A percentile compares a stretch with the other conserved stretches of the same genome.
These are phyloP conservation scores for Oeneis ivallda DNA, from an alignment of 2,888 invertebrate species.

Conservation along the genomic window DNA sequence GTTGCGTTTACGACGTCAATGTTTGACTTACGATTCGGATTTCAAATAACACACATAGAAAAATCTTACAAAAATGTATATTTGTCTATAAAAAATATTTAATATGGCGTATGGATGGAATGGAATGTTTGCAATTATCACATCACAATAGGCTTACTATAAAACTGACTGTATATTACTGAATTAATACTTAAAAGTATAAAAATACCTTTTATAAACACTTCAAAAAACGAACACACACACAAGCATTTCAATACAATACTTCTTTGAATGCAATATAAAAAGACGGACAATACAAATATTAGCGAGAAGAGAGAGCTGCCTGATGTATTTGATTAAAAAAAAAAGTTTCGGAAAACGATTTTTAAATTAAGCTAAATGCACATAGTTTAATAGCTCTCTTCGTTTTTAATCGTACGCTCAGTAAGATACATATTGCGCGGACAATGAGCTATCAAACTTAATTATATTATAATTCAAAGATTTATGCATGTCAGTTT, in stretches of 20 bases:
- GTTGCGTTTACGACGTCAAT: too few relatives aligned
- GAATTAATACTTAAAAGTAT: constrained; percentile 2
- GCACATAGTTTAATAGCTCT: too few relatives aligned
- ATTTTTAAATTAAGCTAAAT: too few relatives aligned
- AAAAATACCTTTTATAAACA: constrained; percentile 11
- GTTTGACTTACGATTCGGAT: not conserved
- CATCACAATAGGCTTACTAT: constrained; percentile 40
- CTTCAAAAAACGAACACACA: constrained; percentile 24
- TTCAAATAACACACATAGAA: constrained; percentile 33
- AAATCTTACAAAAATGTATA: constrained; percentile 42
- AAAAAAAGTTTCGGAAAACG: too few relatives aligned
- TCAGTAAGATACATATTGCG: too few relatives aligned
- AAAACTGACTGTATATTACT: constrained; percentile 29
- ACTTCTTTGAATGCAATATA: not conserved
- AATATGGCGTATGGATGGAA: constrained; percentile 73
- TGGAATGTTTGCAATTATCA: constrained; percentile 46
- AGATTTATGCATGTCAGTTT: too few relatives aligned
- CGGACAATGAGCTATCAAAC: too few relatives aligned
- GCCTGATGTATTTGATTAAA: too few relatives aligned
- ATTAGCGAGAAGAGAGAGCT: constrained; percentile 2
- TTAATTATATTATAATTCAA: too few relatives aligned
- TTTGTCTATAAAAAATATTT: constrained; percentile 50
- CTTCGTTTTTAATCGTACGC: too few relatives aligned
- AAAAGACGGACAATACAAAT: not conserved
- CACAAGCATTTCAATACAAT: constrained; percentile 28